Evolutionary conservation across 2,113 vertebrate species (phyloP), one percentile per base, ranked within the genome.

Genomic region (Solea solea): DNA sequence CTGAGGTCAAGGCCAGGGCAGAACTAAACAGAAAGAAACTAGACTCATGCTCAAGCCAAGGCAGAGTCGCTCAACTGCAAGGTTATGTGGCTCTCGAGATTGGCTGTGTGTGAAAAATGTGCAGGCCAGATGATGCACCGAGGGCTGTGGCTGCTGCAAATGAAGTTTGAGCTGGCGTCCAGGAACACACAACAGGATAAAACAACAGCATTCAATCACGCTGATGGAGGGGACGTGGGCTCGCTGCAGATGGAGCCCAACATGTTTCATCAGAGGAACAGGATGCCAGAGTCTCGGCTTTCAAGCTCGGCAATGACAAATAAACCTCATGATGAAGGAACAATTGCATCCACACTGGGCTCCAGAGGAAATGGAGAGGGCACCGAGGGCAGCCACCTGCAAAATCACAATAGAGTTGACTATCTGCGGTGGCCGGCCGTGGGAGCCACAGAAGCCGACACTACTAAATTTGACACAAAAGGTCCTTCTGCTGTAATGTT

Each of bases 81-180:
- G 51, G 56, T 41, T 81, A 39, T 50, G 64, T 13, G n/a, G 59
- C 63, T 74, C 59, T 64, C 42, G 13, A 67, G 69, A 81, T 67
- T 16, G 59, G 68, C 69, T 52, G 75, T 51, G 82, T 59, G 67
- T 66, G 58, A 67, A 70, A 88, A 90, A 87, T 87, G 81, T 92
- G 93, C 64, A 40, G 54, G 70, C 89, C 92, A 93, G 87, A 92
- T 91, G 90, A 92, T 81, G 73, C 60, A 28, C 45, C 1, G 64
- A 74, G 3, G 42, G 55, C 46, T 56, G 16, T 21, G n/a, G 74
- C 82, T 73, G 78, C 78, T 40, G 78, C 80, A 71, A 72, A 69
- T 72, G 67, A 74, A 76, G 71, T 83, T 75, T 64, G 51, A 78
- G 59, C 75, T 64, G 68, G 65, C 45, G 68, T 84, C 75, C 76